Percentiles rank a stretch among this genome's conserved stretches.
These are phyloP conservation scores for Rhopilema esculentum DNA, from an alignment of 30 jellyfish, hydroid and myxozoan species.

Conservation along the genomic window DNA sequence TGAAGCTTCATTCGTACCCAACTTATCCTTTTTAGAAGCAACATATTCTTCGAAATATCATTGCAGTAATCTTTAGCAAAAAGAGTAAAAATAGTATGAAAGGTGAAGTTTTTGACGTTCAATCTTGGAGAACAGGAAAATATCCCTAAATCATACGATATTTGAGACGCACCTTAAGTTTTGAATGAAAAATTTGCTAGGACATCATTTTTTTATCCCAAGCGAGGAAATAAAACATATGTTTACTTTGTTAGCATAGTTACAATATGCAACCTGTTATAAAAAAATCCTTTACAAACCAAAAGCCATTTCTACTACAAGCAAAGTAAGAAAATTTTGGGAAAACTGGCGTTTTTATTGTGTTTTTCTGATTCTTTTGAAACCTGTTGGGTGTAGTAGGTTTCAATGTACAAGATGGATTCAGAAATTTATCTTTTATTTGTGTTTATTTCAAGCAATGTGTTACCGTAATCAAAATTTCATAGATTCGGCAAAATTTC, in stretches of 20 bases:
- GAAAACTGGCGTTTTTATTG: background rate
- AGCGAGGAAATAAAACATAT: background rate
- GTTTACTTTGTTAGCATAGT: background rate
- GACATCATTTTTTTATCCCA: no score
- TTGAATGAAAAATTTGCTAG: background rate
- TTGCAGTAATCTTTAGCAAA: background rate
- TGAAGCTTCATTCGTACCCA: background rate
- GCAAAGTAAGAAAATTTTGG: background rate
- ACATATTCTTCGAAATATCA: background rate
- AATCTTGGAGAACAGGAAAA: no score
- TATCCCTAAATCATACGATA: no score
- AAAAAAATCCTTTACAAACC: background rate
- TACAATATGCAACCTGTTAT: conserved; percentile 17
- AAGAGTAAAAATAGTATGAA: no score
- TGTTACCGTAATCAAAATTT: background rate
- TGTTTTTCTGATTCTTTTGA: background rate
- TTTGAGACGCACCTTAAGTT: no score
- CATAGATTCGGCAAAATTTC: background rate
- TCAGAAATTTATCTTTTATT: background rate
- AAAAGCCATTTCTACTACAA: background rate
- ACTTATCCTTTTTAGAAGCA: background rate
- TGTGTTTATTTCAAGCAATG: background rate
- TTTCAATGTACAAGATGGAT: background rate
- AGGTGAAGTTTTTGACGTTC: no score
- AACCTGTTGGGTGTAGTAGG: conserved; percentile 10